These are phyloP conservation scores for Columba livia DNA, from an alignment of 2,113 vertebrate species.

Conservation along the genomic window DNA sequence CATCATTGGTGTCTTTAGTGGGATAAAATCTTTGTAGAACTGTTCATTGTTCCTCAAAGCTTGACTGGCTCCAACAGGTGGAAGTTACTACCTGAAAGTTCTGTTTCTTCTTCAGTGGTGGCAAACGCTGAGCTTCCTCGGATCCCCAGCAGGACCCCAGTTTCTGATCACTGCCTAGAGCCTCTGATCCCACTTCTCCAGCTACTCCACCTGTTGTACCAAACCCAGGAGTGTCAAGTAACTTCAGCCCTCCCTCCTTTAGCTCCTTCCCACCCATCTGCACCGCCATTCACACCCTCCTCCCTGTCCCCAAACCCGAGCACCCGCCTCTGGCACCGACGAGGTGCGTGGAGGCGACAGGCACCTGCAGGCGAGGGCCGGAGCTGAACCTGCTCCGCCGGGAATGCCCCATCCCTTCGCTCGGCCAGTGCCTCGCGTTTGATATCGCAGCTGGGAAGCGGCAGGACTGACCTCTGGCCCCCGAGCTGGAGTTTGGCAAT, in stretches of 20 bases:
- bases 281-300: not conserved
- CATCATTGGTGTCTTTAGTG: not conserved
- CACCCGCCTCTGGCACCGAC: rapidly evolving
- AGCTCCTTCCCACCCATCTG: not conserved
- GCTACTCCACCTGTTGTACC: not conserved
- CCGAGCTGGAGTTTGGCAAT: not conserved
- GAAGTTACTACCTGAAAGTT: conserved; percentile 43
- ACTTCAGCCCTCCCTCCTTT: not conserved
- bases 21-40: not conserved
- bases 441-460: not conserved
- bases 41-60: not conserved
- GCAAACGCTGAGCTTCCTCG: not conserved
- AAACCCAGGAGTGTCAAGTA: not conserved
- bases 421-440: rapidly evolving
- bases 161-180: not conserved
- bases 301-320: not conserved
- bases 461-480: conserved; percentile 45
- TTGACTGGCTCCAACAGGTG: not conserved
- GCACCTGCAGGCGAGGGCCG: not conserved
- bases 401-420: not conserved
- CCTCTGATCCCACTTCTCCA: not conserved
- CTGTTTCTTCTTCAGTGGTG: conserved; percentile 40
- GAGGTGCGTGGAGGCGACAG: rapidly evolving
- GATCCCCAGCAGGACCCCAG: not conserved
- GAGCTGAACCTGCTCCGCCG: rapidly evolving